Percentiles rank a stretch among this genome's conserved stretches.
Evolutionary conservation across 2,888 invertebrate genomes (phyloP).

Genomic region (Empis stercorea): DNA sequence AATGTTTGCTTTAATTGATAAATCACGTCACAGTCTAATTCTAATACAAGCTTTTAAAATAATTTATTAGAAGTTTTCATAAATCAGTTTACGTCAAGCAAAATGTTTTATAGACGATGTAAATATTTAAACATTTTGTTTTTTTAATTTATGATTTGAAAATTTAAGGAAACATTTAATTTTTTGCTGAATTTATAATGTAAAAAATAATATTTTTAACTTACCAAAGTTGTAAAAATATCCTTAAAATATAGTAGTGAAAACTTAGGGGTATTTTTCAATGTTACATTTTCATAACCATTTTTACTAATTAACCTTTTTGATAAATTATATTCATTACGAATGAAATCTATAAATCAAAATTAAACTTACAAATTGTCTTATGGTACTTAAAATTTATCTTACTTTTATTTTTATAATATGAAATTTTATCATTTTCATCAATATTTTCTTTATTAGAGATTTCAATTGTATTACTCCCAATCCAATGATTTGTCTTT

Average conservation of each 20-base stretch:
- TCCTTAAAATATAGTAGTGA: conserved; percentile 65
- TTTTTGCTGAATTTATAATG: no score
- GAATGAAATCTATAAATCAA: no score
- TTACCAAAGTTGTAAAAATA: conserved; percentile 80
- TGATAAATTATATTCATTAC: background rate
- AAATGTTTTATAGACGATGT: conserved; percentile 10
- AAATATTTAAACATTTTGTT: conserved; percentile 4
- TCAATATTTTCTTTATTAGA: background rate
- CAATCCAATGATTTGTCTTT: no score
- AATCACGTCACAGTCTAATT: no score
- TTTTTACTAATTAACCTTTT: conserved; percentile 30
- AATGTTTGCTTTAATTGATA: background rate
- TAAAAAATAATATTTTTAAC: conserved; percentile 27
- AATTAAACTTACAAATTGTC: no score
- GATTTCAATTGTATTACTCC: background rate
- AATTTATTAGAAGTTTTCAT: no score
- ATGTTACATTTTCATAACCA: conserved; percentile 30
- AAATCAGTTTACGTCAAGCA: conserved; percentile 3
- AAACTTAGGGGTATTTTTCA: conserved; percentile 41
- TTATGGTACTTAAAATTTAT: no score
- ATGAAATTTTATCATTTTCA: background rate
- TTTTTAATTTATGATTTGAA: background rate
- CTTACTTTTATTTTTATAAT: no score
- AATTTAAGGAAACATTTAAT: background rate
- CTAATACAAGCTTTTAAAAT: no score